Percentiles rank a stretch among this genome's conserved stretches.
Conservation (phyloP, 2,113 vertebrate species). For the Myodes glareolus region DNA sequence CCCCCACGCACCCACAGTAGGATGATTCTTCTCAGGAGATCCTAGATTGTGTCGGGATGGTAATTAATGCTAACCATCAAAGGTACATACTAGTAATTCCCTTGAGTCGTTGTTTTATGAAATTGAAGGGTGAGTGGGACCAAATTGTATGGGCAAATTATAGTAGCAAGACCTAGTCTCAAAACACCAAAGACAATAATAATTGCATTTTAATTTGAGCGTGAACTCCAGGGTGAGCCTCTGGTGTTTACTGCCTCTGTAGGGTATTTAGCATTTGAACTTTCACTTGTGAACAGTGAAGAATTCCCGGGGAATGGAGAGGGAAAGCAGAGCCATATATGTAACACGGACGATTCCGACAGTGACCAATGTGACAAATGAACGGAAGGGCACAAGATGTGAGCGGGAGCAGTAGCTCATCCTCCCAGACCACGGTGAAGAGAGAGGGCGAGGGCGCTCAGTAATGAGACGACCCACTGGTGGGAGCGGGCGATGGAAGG, state of each 20-base stretch:
- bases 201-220: background rate
- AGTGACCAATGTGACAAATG: background rate
- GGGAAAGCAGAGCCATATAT: background rate
- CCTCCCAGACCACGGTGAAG: background rate
- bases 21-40: background rate
- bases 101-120: background rate
- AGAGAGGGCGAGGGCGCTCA: background rate
- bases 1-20: background rate
- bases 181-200: background rate
- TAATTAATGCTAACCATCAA: background rate
- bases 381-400: background rate
- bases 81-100: background rate
- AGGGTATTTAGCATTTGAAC: background rate
- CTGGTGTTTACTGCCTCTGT: background rate
- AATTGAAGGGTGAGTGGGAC: background rate
- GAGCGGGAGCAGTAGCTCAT: background rate
- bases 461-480: background rate
- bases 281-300: background rate
- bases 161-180: background rate
- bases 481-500: background rate
- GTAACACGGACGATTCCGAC: background rate
- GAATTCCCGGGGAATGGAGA: background rate
- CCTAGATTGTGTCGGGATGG: background rate
- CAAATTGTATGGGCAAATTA: background rate
- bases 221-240: background rate